Percentiles rank a stretch among this genome's conserved stretches.
Conservation (phyloP, 2,113 vertebrate genomes). For the Dasyprocta punctata region DNA sequence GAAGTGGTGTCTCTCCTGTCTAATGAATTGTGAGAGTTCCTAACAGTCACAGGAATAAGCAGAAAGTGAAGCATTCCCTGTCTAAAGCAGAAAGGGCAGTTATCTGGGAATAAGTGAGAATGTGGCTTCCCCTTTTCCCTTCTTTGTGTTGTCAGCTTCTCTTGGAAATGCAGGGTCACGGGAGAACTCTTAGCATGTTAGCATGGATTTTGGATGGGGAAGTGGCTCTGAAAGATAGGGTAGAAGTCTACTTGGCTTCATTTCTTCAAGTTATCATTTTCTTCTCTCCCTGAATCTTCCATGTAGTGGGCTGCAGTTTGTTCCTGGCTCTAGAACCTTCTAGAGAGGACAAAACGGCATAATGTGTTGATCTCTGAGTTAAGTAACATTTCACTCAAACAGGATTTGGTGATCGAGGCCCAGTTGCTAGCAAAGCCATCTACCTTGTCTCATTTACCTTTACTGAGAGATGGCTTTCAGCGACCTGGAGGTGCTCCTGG, state of each 20-base stretch:
- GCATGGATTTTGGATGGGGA: background rate
- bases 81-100: background rate
- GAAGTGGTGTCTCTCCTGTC: background rate
- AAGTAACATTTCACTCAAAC: background rate
- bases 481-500: background rate
- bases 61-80: background rate
- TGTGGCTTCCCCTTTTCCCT: background rate
- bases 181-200: background rate
- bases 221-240: background rate
- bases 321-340: background rate
- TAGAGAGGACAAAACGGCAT: background rate
- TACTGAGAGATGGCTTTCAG: background rate
- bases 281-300: background rate
- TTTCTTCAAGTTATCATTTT: background rate
- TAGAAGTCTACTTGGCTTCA: background rate
- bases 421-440: background rate
- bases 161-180: background rate
- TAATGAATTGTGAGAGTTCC: background rate
- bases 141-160: background rate
- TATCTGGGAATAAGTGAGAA: background rate
- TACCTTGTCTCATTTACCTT: background rate
- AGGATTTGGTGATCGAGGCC: background rate
- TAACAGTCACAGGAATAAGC: background rate
- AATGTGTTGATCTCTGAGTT: background rate
- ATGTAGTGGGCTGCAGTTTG: background rate